These are phyloP conservation scores for Tethea ocularis DNA, from an alignment of 2,888 invertebrate species.

Conservation along the genomic window DNA sequence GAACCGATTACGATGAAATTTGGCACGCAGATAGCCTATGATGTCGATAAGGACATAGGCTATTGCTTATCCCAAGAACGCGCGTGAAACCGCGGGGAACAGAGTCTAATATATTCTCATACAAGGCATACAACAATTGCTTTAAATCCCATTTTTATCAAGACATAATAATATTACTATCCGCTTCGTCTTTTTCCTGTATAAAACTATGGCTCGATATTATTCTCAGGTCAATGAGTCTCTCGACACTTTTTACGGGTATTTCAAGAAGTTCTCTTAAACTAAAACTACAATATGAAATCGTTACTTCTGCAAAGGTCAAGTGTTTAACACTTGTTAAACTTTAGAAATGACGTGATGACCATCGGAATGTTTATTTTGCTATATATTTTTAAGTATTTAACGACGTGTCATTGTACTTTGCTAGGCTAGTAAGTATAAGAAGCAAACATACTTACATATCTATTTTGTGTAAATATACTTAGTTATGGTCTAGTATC, in stretches of 20 bases:
- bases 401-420: conserved; percentile 3
- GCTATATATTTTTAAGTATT: conserved; percentile 20
- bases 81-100: too few relatives aligned
- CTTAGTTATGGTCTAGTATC: background rate
- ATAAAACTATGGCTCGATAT: conserved; percentile 12
- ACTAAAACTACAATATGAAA: conserved; percentile 34
- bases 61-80: too few relatives aligned
- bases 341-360: conserved; percentile 21
- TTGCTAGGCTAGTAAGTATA: background rate
- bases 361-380: conserved; percentile 26
- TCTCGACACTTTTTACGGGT: conserved; percentile 26
- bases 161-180: background rate
- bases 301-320: conserved; percentile 35
- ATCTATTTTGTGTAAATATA: background rate
- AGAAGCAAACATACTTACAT: background rate
- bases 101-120: too few relatives aligned
- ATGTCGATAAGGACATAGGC: too few relatives aligned
- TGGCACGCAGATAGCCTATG: too few relatives aligned
- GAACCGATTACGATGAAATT: too few relatives aligned
- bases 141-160: too few relatives aligned
- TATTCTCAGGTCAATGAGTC: conserved; percentile 24
- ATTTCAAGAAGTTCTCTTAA: conserved; percentile 24
- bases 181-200: conserved; percentile 9
- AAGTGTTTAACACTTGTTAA: conserved; percentile 28
- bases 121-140: too few relatives aligned